Evolutionary conservation across 1,140 invertebrate genomes (phyloP).

Genomic region (Ceratina calcarata): DNA sequence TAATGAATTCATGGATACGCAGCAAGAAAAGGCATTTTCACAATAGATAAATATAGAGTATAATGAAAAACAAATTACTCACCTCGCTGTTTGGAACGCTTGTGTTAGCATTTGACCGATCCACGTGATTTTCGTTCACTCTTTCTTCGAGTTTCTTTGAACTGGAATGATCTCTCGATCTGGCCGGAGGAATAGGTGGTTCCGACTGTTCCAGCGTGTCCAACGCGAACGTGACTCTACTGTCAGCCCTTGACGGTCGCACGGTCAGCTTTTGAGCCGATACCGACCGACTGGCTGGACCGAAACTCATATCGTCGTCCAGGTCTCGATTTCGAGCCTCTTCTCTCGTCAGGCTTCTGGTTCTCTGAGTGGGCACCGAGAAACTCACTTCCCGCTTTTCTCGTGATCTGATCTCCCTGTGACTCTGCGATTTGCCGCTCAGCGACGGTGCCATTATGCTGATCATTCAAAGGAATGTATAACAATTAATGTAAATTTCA

Average conservation of each 20-base stretch:
- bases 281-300: constrained; percentile 60
- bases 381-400: constrained; percentile 73
- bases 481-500: neutral
- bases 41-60: neutral
- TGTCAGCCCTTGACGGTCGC: constrained; percentile 72
- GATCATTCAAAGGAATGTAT: neutral
- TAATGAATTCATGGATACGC: no score
- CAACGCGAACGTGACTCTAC: constrained; percentile 74
- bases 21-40: no score
- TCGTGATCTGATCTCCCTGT: constrained; percentile 74
- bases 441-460: constrained; percentile 71
- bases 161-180: constrained; percentile 59
- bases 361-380: constrained; percentile 70
- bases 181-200: constrained; percentile 54
- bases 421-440: constrained; percentile 74
- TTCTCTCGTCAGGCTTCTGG: constrained; percentile 76
- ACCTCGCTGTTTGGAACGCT: constrained; percentile 15
- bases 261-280: constrained; percentile 67
- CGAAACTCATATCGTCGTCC: constrained; percentile 26
- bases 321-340: constrained; percentile 61
- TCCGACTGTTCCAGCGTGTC: constrained; percentile 61
- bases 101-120: constrained; percentile 3
- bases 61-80: neutral
- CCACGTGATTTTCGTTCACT: constrained; percentile 22
- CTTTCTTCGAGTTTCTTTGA: constrained; percentile 30